Evolutionary conservation across 2,113 vertebrate genomes (phyloP).

Genomic region (Cromileptes altivelis): DNA sequence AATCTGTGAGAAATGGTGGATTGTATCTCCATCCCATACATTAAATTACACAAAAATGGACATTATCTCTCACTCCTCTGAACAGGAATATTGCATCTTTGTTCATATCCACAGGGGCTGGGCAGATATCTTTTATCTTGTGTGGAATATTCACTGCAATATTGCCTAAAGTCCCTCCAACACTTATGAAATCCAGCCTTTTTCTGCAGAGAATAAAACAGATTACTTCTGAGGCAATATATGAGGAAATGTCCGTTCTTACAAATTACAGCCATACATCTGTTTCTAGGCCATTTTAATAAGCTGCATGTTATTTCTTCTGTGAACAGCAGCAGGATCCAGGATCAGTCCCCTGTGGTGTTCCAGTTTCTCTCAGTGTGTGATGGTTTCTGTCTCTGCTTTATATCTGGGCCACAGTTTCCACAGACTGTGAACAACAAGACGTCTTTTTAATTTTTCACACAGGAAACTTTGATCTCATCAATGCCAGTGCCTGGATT

Average conservation of each 20-base stretch:
- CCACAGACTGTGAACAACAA: not conserved
- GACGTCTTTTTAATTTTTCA: not conserved
- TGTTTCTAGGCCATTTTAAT: slow-evolving; percentile 6
- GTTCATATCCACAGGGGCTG: not conserved
- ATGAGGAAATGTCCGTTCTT: not conserved
- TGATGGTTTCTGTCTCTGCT: not conserved
- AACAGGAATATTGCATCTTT: slow-evolving; percentile 1
- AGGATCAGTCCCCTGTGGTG: not conserved
- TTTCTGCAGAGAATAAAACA: slow-evolving; percentile 6
- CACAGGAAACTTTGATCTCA: not conserved
- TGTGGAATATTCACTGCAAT: slow-evolving; percentile 1
- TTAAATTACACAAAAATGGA: not conserved
- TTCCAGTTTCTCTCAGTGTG: not conserved
- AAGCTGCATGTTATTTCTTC: not conserved
- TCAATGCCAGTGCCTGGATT: not conserved
- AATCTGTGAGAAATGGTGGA: not conserved
- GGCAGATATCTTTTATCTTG: slow-evolving; percentile 10
- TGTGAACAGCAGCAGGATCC: not conserved
- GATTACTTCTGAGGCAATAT: not conserved
- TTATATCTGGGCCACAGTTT: not conserved
- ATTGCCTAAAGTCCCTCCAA: slow-evolving; percentile 6
- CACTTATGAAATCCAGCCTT: slow-evolving; percentile 6
- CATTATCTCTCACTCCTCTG: not conserved
- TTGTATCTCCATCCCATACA: not conserved
- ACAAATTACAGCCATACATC: not conserved